These are phyloP conservation scores for Zoanthus gigantus DNA, from an alignment of 92 coral and sea anemone genomes.

Conservation along the genomic window DNA sequence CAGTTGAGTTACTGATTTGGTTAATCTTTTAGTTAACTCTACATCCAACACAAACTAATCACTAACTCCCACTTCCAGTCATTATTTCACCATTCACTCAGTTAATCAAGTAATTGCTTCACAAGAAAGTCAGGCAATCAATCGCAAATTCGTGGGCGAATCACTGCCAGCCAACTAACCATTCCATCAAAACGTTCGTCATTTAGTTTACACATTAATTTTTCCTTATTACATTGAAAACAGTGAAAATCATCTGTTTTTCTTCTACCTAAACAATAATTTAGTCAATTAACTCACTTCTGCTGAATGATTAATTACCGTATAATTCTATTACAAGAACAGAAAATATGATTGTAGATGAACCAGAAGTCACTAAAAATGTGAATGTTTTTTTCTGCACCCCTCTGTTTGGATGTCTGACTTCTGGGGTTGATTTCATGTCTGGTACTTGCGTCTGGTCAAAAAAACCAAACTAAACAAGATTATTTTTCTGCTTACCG, in stretches of 20 bases:
- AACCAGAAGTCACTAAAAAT: background rate
- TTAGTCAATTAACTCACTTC: background rate
- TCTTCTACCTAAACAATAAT: background rate
- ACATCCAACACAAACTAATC: too few relatives aligned
- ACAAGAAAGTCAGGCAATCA: background rate
- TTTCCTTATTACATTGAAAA: background rate
- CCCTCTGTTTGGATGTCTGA: background rate
- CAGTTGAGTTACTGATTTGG: too few relatives aligned
- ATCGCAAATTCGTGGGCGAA: background rate
- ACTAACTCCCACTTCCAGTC: too few relatives aligned
- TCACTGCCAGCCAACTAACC: background rate
- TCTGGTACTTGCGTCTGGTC: background rate
- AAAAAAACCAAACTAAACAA: background rate
- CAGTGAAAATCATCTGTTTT: background rate
- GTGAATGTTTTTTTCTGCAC: background rate
- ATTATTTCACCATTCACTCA: too few relatives aligned
- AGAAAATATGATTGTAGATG: too few relatives aligned
- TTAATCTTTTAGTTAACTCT: too few relatives aligned
- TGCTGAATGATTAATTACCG: too few relatives aligned
- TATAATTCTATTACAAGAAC: too few relatives aligned
- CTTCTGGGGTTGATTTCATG: background rate
- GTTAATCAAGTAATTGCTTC: background rate
- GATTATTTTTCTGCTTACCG: slow-evolving; percentile 1
- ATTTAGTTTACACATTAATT: background rate
- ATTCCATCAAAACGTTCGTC: background rate